Base-by-base conservation (phyloP, 2,888 invertebrate species). In the Tethea ocularis region DNA sequence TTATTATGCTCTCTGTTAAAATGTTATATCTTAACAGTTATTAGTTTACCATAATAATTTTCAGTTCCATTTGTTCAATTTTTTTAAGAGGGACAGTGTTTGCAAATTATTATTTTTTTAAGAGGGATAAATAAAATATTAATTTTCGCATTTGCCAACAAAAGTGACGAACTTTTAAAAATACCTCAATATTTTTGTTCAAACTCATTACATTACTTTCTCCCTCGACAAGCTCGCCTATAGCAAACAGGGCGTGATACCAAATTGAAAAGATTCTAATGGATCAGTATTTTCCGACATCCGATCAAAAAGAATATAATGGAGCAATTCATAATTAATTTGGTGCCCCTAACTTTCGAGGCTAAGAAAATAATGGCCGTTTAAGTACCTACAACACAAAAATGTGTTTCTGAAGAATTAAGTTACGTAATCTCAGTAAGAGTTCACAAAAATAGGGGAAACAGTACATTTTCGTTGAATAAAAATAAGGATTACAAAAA, bases 261-360 rank as follows among this genome's bases (percentile, higher is more conserved):
- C 46, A 58, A 79, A 81, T 81, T 81, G 75, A 71, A 79, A 77
- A 77, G 72, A 70, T 69, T 63, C 72, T 82, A 80, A 82, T 80
- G 78, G 80, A 80, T 78, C 71, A 74, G 66, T 68, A 74, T 80
- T 75, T 77, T 77, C 67, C 70, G 73, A 66, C 57, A 67, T 72
- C 67, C 65, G 75, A 78, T 76, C 74, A 73, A 75, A 77, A 78
- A 75, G 64, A 67, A 66, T 69, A 70, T 67, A 72, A 76, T 74
- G 70, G 68, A 72, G 71, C 70, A 72, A 75, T 76, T 71, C 74
- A 78, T 80, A 77, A 78, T 78, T 80, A 76, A 79, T 80, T 74
- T 72, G 67, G 63, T 67, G 69, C 61, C 75, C 77, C 66, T 52
- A 66, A 63, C 61, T 66, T 72, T 70, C 66, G 61, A 62, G 59